Conservation (phyloP, 2,888 invertebrate species). For the Mallateleia sp. region DNA sequence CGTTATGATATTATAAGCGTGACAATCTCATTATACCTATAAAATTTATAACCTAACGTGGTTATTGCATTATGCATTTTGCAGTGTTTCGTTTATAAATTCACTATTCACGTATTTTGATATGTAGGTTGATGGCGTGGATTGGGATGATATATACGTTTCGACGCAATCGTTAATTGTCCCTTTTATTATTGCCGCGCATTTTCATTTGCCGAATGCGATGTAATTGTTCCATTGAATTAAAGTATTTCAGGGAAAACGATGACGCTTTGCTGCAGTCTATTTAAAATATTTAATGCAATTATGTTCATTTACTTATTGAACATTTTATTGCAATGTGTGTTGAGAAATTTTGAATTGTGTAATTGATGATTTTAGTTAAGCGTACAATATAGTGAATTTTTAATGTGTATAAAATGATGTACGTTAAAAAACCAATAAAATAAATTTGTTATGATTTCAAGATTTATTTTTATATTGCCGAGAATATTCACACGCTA, state of each 20-base stretch:
- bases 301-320: too few species aligned
- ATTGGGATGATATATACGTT: conserved; percentile 33
- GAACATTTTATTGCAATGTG: too few species aligned
- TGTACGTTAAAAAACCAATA: too few species aligned
- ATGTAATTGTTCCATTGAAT: conserved; percentile 22
- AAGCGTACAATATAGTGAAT: too few species aligned
- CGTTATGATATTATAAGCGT: conserved; percentile 70
- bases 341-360: too few species aligned
- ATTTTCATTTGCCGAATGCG: conserved; percentile 16
- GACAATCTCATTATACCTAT: conserved; percentile 72
- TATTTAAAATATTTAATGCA: too few species aligned
- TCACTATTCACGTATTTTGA: conserved; percentile 32
- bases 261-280: not conserved
- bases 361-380: too few species aligned
- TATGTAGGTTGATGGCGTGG: conserved; percentile 30
- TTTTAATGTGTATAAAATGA: too few species aligned
- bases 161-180: conserved; percentile 34
- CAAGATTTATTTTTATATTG: too few species aligned
- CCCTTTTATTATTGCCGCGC: conserved; percentile 30
- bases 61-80: conserved; percentile 62
- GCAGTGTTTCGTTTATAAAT: conserved; percentile 59
- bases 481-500: too few species aligned
- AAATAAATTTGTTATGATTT: too few species aligned
- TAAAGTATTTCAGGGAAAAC: not conserved
- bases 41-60: conserved; percentile 64